Base-by-base conservation (phyloP, 2,797 vertebrate genomes). In the Esox masquinongy region DNA sequence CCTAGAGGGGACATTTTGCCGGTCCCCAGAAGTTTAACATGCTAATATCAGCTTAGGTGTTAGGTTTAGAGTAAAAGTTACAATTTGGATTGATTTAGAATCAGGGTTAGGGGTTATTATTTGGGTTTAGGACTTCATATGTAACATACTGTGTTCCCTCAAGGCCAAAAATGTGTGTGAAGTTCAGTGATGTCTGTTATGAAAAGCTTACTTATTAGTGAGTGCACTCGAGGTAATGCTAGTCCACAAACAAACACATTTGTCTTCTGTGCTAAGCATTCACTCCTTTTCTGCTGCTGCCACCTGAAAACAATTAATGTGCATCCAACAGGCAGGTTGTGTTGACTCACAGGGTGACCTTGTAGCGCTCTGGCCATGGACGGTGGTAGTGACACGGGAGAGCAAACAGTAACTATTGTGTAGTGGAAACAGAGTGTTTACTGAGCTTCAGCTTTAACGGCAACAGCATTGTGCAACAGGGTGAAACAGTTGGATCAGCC, bases 281-380 rank as follows among this genome's bases (percentile, higher is more conserved):
- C 49, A 12, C 31, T 71, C 64, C 77, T 81, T 88, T 89, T 87
- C 83, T 89, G 73, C 68, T 43, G 74, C 85, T 88, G 90, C 86
- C 91, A 89, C 70, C 9, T 68, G 50, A 56, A 78, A 82, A 83
- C 81, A 87, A 89, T 87, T 88, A 89, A 91, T 88, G 84, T 70
- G 67, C 72, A 80, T 84, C 73, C 78, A 76, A 90, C 80, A 80
- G 80, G 74, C 7, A 77, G 50, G 49, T 75, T 5, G 50, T 83
- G 78, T 82, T 88, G 81, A 90, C 88, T 88, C 77, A 82, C 79
- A 75, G 74, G 26, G 68, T 70, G 69, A 78, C 75, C 26, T 59
- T 63, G 78, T 69, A 36, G 76, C 82, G 72, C 82, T 84, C 77
- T 77, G 77, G 70, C 61, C 73, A 72, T 79, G 81, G 63, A 53